Evolutionary conservation across 2,113 vertebrate genomes (phyloP), one percentile per base, ranked within the genome.

Genomic region (Vulpes vulpes): DNA sequence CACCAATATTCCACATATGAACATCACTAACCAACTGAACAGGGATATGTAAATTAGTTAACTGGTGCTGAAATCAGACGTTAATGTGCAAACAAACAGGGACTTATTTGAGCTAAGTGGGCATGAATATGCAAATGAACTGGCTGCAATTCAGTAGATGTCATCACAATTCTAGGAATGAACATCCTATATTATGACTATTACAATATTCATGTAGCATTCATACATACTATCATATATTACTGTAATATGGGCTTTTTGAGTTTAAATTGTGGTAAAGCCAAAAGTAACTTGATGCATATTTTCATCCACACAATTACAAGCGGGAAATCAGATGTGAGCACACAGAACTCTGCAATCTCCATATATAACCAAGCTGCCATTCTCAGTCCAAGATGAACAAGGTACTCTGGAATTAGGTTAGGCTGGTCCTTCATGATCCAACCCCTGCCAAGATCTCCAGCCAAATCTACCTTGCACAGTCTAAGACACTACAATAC

Each of bases 31-130:
- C 97, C 97, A 97, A 94, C 81, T 96, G 94, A 98, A 97, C 96
- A 98, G 78, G 89, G 89, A 91, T 83, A 98, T 98, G 98, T 69
- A 98, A 98, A 98, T 96, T 69, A 96, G 96, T 69, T 98, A 96
- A 94, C 95, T 96, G 93, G 96, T 91, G 96, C 91, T 91, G 91
- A 97, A 98, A 98, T 91, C 95, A 98, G 95, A 90, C 93, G 95
- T 96, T 98, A 98, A 97, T 97, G 97, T 98, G 97, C 96, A 98
- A 98, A 98, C 97, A 98, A 98, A 97, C 90, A 97, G 88, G 85
- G 96, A 96, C 97, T 97, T 97, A 91, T 95, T 91, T 96, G 95
- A 96, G 97, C 88, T 97, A 98, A 97, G 91, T 97, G 95, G 92
- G 91, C 94, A 98, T 97, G 96, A 98, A 98, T 98, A 98, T 97